Conservation (phyloP, 1,140 invertebrate genomes). For the Musca domestica region DNA sequence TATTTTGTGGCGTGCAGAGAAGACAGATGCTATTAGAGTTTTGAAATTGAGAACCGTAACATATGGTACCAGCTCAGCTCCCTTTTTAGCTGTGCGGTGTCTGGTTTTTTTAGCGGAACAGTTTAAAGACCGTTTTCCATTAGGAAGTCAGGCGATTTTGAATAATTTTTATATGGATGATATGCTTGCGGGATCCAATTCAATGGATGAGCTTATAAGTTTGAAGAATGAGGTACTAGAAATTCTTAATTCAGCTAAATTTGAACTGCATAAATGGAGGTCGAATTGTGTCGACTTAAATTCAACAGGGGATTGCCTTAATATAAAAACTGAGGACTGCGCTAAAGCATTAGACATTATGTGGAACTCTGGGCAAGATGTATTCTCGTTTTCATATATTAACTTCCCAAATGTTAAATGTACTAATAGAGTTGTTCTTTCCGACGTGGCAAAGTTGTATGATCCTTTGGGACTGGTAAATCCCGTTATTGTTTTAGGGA, state of each 20-base stretch:
- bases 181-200: constrained; percentile 27
- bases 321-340: neutral
- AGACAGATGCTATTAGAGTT: neutral
- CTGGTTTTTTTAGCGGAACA: constrained; percentile 47
- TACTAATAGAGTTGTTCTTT: constrained; percentile 34
- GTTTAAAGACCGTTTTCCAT: constrained; percentile 34
- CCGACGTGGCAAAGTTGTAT: constrained; percentile 32
- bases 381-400: constrained; percentile 27
- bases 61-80: constrained; percentile 30
- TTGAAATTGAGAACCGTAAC: constrained; percentile 29
- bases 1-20: constrained; percentile 37
- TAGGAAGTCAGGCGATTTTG: constrained; percentile 32
- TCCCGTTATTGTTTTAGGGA: constrained; percentile 39
- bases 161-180: constrained; percentile 54
- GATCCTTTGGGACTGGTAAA: constrained; percentile 41
- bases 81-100: constrained; percentile 29
- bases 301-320: constrained; percentile 1
- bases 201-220: neutral
- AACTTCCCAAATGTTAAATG: neutral
- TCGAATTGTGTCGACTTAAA: neutral
- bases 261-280: constrained; percentile 17
- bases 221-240: neutral
- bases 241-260: constrained; percentile 1
- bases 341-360: constrained; percentile 37
- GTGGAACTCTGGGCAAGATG: constrained; percentile 41